Base-by-base conservation (phyloP, 2,888 invertebrate species). In the Ophion slaviceki region DNA sequence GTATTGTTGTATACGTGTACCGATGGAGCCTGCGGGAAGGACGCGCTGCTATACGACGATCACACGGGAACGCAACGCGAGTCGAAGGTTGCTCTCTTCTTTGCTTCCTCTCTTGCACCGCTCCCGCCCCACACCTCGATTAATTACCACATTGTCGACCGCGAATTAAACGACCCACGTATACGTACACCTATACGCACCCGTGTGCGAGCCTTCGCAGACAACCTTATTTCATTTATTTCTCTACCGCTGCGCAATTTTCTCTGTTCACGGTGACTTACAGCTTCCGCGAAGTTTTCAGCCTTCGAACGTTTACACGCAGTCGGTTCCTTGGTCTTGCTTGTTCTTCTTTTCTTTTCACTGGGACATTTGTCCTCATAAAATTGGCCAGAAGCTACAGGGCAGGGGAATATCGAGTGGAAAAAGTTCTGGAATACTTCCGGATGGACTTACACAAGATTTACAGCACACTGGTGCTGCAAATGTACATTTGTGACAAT, bases 101-200 rank as follows among this genome's bases (percentile, higher is more conserved):
- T 74, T 45, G 24, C 45, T 77, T 81, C 40, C 59, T 36, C 59
- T 47, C 75, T 32, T 59, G n/a, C 28, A 68, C 82, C 61, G 62
- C 76, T 89, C 88, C 4, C 47, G 17, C 53, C 89, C 88, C 90
- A 91, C 91, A 91, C 92, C 92, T 92, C 93, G 92, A 93, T 93
- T 93, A 93, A 93, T 93, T 93, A 93, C 93, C 93, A 93, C 93
- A 93, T 93, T 93, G 93, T 93, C 93, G 93, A 92, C 89, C 90
- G 88, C 84, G 83, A 80, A 80, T 80, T 85, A 82, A 87, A 80
- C 85, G 83, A 70, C 66, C 67, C 47, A 67, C 62, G n/a, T 80
- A 86, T 76, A 82, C n/a, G 5, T 74, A 74, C 72, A 74, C 17
- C 68, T 40, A 40, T 40, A 40, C 40, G 40, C 40, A 40, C 3